Conservation (phyloP, 2,113 vertebrate species). For the Puntigrus tetrazona region DNA sequence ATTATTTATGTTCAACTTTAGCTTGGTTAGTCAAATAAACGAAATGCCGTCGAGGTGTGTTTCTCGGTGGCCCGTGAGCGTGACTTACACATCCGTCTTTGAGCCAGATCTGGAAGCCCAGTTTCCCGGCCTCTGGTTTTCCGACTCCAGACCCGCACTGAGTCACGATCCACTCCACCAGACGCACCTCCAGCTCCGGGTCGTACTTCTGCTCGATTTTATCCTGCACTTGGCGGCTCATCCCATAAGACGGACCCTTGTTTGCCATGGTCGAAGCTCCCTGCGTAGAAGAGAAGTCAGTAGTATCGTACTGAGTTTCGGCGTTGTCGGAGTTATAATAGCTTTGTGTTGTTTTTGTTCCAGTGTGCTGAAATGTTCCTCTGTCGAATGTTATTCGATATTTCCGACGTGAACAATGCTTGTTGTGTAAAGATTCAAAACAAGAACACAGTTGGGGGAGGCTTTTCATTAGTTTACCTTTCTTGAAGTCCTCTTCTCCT, state of each 20-base stretch:
- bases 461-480: neutral
- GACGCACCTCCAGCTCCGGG: conserved; percentile 86
- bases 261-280: conserved; percentile 87
- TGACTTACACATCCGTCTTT: conserved; percentile 93
- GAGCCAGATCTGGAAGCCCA: conserved; percentile 95
- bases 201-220: conserved; percentile 98
- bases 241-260: conserved; percentile 92
- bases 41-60: neutral
- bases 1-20: too few relatives aligned
- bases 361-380: neutral
- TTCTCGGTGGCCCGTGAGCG: neutral
- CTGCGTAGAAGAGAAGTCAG: neutral
- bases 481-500: conserved; percentile 9
- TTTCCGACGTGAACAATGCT: neutral
- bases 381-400: neutral
- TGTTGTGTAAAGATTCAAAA: neutral
- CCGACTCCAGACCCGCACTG: conserved; percentile 85
- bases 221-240: conserved; percentile 93
- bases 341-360: neutral
- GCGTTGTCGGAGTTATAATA: neutral
- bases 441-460: neutral
- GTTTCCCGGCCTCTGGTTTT: conserved; percentile 83
- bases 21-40: too few relatives aligned
- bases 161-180: conserved; percentile 89
- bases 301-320: neutral